A percentile compares a stretch with the other conserved stretches of the same genome.
Conservation (phyloP, 2,113 vertebrate species). For the Peromyscus californicus region DNA sequence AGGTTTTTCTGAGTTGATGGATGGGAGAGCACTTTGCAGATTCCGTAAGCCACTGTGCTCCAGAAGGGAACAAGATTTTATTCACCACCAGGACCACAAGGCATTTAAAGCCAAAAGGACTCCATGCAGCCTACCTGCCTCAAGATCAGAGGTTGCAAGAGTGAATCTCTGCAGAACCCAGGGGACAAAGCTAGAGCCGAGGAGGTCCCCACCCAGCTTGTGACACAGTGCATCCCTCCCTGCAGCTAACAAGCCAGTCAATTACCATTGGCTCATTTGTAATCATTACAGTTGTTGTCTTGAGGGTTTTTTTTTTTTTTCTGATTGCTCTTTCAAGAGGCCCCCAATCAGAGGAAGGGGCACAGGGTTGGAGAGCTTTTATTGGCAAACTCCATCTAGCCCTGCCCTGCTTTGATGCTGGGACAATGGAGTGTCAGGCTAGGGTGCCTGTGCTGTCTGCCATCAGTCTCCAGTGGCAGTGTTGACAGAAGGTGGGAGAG, state of each 20-base stretch:
- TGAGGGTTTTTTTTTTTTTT: background rate
- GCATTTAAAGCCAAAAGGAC: constrained; percentile 2
- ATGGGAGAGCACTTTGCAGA: constrained; percentile 46
- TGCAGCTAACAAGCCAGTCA: constrained; percentile 63
- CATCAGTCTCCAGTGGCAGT: constrained; percentile 10
- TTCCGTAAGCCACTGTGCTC: background rate
- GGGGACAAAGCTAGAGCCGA: constrained; percentile 48
- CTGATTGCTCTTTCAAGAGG: constrained; percentile 72
- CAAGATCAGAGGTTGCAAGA: background rate
- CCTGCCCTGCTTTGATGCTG: background rate
- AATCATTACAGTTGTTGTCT: constrained; percentile 78
- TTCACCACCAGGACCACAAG: background rate
- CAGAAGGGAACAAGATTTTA: background rate
- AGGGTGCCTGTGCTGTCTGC: background rate
- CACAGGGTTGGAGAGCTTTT: constrained; percentile 58
- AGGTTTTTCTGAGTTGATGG: constrained; percentile 29
- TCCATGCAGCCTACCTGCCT: background rate
- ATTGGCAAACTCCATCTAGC: constrained; percentile 24
- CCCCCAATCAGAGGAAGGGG: constrained; percentile 60
- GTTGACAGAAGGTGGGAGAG: constrained; percentile 54
- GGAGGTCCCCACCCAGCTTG: background rate
- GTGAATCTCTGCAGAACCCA: background rate
- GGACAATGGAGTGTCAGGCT: background rate
- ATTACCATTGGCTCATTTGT: constrained; percentile 76
- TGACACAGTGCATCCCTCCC: background rate